Percentiles rank a stretch among this genome's conserved stretches.
Conservation (phyloP, 1,140 invertebrate genomes). For the Antheraea pernyi region DNA sequence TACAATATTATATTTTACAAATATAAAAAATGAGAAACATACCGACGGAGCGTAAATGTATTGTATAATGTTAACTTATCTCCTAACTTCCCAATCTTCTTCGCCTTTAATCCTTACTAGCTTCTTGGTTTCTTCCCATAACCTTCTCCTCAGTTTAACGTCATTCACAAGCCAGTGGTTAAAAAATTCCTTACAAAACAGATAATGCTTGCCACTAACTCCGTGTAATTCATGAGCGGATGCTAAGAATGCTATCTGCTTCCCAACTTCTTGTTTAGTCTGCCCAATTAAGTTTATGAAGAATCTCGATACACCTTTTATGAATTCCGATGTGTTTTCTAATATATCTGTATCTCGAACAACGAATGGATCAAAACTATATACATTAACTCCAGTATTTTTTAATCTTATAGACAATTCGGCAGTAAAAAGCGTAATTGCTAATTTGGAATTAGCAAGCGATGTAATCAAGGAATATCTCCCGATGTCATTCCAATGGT, state of each 20-base stretch:
- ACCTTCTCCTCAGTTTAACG: conserved; percentile 31
- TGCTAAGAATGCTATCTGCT: conserved; percentile 51
- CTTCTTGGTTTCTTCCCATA: conserved; percentile 58
- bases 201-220: conserved; percentile 64
- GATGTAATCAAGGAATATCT: conserved; percentile 78
- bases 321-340: conserved; percentile 36
- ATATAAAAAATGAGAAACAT: too few relatives aligned
- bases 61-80: neutral
- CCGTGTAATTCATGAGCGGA: conserved; percentile 45
- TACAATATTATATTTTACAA: too few relatives aligned
- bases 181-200: conserved; percentile 57
- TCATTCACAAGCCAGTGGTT: conserved; percentile 57
- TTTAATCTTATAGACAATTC: conserved; percentile 81
- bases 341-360: conserved; percentile 68
- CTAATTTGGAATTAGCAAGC: conserved; percentile 81
- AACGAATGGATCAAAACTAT: conserved; percentile 81
- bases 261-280: conserved; percentile 54
- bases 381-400: conserved; percentile 80
- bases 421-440: conserved; percentile 81
- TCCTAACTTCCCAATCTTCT: conserved; percentile 43
- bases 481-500: conserved; percentile 78
- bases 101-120: conserved; percentile 49
- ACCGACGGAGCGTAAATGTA: too few relatives aligned
- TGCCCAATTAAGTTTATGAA: conserved; percentile 57
- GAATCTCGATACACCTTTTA: conserved; percentile 41